Evolutionary conservation across 2,113 vertebrate genomes (phyloP).

Genomic region (Chloropsis cyanopogon): DNA sequence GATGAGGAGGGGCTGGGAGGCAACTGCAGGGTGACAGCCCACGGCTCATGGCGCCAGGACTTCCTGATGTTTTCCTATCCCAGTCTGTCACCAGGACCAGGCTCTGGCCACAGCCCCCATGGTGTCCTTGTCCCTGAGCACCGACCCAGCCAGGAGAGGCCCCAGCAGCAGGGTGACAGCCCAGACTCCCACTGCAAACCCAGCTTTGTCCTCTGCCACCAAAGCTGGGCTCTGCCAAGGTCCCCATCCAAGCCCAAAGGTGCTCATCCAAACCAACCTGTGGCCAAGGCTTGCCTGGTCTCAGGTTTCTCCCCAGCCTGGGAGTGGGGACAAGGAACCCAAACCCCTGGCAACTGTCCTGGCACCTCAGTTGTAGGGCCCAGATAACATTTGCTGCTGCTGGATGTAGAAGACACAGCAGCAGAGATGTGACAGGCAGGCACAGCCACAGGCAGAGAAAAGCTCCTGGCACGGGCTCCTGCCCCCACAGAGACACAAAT

Average conservation of each 20-base stretch:
- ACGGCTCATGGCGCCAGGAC: accelerated
- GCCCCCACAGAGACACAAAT: not conserved
- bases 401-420: not conserved
- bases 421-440: not conserved
- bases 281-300: accelerated
- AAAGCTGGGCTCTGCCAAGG: not conserved
- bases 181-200: not conserved
- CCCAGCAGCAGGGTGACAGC: not conserved
- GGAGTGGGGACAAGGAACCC: not conserved
- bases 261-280: not conserved
- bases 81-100: not conserved
- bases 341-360: not conserved
- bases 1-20: not conserved
- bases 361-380: not conserved
- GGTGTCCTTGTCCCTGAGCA: not conserved
- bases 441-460: not conserved
- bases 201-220: not conserved
- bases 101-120: accelerated
- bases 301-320: not conserved
- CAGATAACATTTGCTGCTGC: accelerated
- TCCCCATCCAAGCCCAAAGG: not conserved
- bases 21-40: not conserved
- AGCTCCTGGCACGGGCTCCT: not conserved
- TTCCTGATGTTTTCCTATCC: not conserved
- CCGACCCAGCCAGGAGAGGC: not conserved